Evolutionary conservation across 1,140 invertebrate species (phyloP), one percentile per base, ranked within the genome.

Genomic region (Whitmania pigra): DNA sequence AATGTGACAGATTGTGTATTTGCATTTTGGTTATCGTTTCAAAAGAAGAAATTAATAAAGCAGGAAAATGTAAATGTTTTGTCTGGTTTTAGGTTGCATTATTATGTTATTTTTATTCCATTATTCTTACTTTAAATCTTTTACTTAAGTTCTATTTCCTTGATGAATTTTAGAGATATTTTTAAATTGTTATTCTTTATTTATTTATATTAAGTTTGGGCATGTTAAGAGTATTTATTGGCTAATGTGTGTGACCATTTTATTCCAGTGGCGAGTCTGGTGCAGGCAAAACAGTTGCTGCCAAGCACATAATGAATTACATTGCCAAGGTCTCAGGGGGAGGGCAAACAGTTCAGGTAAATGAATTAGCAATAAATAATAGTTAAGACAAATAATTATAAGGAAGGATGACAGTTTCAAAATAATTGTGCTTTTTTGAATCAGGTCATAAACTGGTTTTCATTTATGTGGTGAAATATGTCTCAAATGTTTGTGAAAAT

Each of bases 211-310:
- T 18, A 0, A 63, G 18, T 63, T 22, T n/a, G 11, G 22, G 7
- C 15, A 7, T 63, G 20, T 13, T 4, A 7, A 6, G 4, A 11
- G 11, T 63, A 63, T 63, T 63, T 22, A 49, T 49, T 49, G 13
- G 15, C 43, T 49, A 11, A 63, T 22, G 22, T 63, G 1, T 25
- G 6, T 43, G 73, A 18, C 71, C 7, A 36, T 69, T 70, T 74
- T 75, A 71, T 69, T 54, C 79, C 79, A 89, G 88, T 80, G 88
- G 88, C 7, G 88, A 90, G 80, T 89, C 87, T 75, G 89, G 89
- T 40, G 88, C 89, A 69, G 89, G 89, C n/a, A 91, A 91, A 80
- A 91, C 89, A 0, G 88, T 90, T 15, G 86, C 87, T 53, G 88
- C 89, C 9, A 90, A 88, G 80, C 89, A 87, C 77, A 89, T 90